Evolutionary conservation across 2,888 invertebrate species (phyloP).

Genomic region (Tetheella fluctuosa): DNA sequence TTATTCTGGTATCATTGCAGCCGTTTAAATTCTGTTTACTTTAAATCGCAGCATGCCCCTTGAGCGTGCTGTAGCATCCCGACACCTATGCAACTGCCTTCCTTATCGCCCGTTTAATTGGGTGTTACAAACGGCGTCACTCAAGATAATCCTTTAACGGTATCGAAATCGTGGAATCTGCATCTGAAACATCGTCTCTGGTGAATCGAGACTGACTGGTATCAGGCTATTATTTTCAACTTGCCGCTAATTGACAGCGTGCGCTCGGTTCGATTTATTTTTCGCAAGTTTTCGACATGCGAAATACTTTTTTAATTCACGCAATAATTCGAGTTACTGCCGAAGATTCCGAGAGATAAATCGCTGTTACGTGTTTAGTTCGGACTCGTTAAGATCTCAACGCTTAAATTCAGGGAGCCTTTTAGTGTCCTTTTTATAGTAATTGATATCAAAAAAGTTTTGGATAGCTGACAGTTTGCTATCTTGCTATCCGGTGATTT

Average conservation of each 20-base stretch:
- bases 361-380: conserved; percentile 15
- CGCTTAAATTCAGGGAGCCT: conserved; percentile 13
- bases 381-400: conserved; percentile 10
- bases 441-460: conserved; percentile 2
- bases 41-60: neutral
- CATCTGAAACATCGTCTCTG: conserved; percentile 53
- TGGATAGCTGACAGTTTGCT: neutral
- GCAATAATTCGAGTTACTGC: conserved; percentile 23
- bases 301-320: conserved; percentile 44
- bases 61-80: conserved; percentile 5
- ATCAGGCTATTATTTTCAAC: conserved; percentile 51
- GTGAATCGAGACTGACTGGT: conserved; percentile 42
- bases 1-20: conserved; percentile 2
- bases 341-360: conserved; percentile 12
- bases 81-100: conserved; percentile 21
- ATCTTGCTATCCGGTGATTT: neutral
- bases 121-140: conserved; percentile 66
- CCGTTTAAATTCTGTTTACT: conserved; percentile 6
- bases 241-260: conserved; percentile 68
- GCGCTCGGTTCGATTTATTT: conserved; percentile 59
- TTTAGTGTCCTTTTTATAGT: conserved; percentile 11
- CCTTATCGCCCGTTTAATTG: conserved; percentile 69
- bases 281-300: conserved; percentile 48
- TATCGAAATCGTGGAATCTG: conserved; percentile 68
- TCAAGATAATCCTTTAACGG: conserved; percentile 75